phyloP scores from a whole-genome alignment of 2,797 vertebrate genomes.

The Pseudotriccus pelzelni region DNA sequence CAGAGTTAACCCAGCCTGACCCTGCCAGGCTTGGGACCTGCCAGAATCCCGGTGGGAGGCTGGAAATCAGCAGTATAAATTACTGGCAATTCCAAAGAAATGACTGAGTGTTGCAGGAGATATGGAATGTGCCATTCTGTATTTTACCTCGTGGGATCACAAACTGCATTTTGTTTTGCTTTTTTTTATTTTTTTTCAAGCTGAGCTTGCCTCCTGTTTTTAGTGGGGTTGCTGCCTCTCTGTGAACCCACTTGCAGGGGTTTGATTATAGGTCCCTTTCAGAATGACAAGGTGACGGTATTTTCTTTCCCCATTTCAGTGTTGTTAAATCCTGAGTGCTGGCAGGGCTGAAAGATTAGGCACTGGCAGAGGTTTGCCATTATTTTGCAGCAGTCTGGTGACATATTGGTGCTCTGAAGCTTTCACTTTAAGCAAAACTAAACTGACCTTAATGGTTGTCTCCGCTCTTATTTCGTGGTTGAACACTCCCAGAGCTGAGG shows the following conservation, averaged over 20 bases:
- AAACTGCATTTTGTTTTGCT: background rate
- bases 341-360: slow-evolving; percentile 23
- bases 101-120: background rate
- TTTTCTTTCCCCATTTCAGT: background rate
- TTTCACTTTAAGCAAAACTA: slow-evolving; percentile 1
- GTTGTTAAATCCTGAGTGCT: slow-evolving; percentile 6
- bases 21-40: background rate
- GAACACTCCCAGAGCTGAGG: background rate
- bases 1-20: background rate
- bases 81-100: background rate
- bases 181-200: background rate
- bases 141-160: background rate
- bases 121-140: background rate
- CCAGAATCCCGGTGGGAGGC: background rate
- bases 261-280: slow-evolving; percentile 14
- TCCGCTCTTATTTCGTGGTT: background rate
- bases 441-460: background rate
- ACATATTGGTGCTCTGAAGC: background rate
- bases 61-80: background rate
- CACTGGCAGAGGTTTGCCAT: background rate
- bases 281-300: background rate
- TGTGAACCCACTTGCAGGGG: background rate
- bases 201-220: background rate
- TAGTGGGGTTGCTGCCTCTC: background rate
- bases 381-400: slow-evolving; percentile 18